Percentiles rank a stretch among this genome's conserved stretches.
Conservation (phyloP, 1,140 invertebrate genomes). For the Ptiloglossa arizonensis region DNA sequence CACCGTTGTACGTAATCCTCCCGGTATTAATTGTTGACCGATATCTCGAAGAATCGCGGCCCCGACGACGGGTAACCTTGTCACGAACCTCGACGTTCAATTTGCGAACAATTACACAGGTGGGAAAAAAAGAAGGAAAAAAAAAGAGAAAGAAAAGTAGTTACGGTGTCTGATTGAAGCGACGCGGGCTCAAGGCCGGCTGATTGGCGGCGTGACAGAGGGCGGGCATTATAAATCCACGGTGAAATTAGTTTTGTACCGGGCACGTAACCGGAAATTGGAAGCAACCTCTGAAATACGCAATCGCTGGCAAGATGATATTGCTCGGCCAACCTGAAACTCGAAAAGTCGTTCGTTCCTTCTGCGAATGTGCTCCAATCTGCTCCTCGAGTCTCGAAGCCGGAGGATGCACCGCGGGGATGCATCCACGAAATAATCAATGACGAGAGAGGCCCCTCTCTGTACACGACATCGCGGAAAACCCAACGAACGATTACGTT, state of each 20-base stretch:
- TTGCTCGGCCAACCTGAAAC: constrained; percentile 9
- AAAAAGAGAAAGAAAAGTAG: no score
- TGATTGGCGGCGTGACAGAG: background rate
- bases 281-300: constrained; percentile 15
- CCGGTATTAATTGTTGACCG: no score
- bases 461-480: background rate
- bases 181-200: background rate
- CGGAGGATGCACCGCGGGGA: background rate
- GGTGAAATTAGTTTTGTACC: constrained; percentile 33
- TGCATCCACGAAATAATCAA: constrained; percentile 13
- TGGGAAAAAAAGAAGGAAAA: no score
- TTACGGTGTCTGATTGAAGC: constrained; percentile 2
- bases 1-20: no score
- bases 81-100: background rate
- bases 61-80: background rate
- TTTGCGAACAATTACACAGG: background rate
- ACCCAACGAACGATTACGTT: background rate
- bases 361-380: background rate
- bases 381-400: background rate
- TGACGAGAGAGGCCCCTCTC: no score
- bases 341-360: constrained; percentile 3
- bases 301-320: constrained; percentile 23
- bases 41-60: background rate
- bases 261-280: constrained; percentile 16
- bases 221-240: constrained; percentile 5